Evolutionary conservation across 2,797 vertebrate species (phyloP), one percentile per base, ranked within the genome.

Genomic region (Enteromius trimaculatus): DNA sequence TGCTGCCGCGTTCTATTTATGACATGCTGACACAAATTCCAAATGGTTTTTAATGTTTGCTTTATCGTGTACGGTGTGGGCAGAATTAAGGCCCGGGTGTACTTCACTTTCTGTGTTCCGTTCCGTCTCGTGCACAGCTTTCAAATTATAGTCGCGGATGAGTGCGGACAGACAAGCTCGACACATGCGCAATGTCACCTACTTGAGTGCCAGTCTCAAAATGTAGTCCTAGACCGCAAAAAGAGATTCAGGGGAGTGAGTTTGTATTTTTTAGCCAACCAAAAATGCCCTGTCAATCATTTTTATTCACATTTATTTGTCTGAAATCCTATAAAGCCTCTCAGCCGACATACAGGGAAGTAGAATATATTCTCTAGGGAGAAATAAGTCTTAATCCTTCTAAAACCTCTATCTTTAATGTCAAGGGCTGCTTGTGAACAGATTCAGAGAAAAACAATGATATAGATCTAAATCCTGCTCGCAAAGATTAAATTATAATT

Each of bases 321-420:
- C 37, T 68, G 37, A 68, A 39, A 39, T 68, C 2, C 21, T n/a
- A 14, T n/a, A 68, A 68, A 23, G 37, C n/a, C 39, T 70, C n/a
- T 44, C 39, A 26, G 6, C 44, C 13, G 44, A 60, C 5, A 60
- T 26, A 13, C 3, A 58, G 0, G 53, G n/a, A n/a, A 68, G 21
- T 1, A 68, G 34, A 68, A 68, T 42, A 39, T 23, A 37, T 37
- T 1, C 23, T 16, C 42, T 17, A 7, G 3, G n/a, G 13, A 29
- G 7, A 70, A 47, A 47, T 13, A 70, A 9, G 6, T 10, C 26
- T 49, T 49, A 19, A 39, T 44, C 14, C n/a, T 47, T 29, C 29
- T 29, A 29, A 29, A 29, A 29, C 29, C 19, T 81, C 65, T 10
- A 49, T 85, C 71, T 83, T 84, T 77, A 64, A 74, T 82, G 68